A percentile compares a stretch with the other conserved stretches of the same genome.
Evolutionary conservation across 1,140 invertebrate genomes (phyloP).

Genomic region (Eupeodes corollae): DNA sequence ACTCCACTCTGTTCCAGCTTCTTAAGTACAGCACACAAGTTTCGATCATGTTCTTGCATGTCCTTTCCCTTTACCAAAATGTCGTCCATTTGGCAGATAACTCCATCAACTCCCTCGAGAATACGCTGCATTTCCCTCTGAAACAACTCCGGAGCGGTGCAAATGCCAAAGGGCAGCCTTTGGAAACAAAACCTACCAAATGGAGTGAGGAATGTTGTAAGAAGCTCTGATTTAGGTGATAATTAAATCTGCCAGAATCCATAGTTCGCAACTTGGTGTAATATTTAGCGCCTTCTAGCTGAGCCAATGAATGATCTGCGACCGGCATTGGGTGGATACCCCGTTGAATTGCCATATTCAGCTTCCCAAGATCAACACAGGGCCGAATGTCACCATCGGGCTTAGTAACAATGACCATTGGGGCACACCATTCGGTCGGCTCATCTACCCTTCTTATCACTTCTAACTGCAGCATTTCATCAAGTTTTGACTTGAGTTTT

Average conservation of each 20-base stretch:
- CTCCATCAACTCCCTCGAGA: background rate
- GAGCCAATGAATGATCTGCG: background rate
- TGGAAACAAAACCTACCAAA: background rate
- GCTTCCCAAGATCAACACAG: background rate
- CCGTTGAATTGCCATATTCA: background rate
- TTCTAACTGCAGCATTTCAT: background rate
- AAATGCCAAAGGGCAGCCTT: background rate
- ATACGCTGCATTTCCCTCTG: background rate
- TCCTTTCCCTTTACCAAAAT: background rate
- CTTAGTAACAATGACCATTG: background rate
- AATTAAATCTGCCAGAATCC: background rate
- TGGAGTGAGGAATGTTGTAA: background rate
- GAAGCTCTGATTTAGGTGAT: background rate
- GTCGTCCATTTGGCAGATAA: background rate
- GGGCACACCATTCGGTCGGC: background rate
- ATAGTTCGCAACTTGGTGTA: background rate
- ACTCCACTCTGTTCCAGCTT: too few species aligned
- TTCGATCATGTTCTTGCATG: background rate
- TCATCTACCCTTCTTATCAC: background rate
- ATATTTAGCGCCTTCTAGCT: background rate
- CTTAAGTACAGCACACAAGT: background rate
- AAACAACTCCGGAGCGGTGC: background rate
- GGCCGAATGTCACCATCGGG: background rate
- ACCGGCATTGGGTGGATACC: background rate
- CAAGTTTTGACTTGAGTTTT: background rate